These are phyloP conservation scores for Ancistrus triradiatus DNA, from an alignment of 2,113 vertebrate genomes.

Conservation along the genomic window DNA sequence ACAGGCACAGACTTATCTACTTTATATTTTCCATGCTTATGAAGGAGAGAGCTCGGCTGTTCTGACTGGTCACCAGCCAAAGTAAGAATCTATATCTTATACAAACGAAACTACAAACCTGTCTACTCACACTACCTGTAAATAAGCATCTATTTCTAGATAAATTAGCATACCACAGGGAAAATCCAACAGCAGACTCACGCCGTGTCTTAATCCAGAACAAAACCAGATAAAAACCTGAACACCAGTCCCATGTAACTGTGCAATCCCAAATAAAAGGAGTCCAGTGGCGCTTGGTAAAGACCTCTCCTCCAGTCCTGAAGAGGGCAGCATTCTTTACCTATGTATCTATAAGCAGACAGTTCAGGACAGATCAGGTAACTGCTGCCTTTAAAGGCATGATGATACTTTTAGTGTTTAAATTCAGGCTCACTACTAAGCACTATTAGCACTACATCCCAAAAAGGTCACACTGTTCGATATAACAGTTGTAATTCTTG, in stretches of 20 bases:
- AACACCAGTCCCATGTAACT: conserved; percentile 14
- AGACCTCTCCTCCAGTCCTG: conserved; percentile 46
- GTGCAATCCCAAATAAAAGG: not conserved
- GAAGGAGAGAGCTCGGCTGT: not conserved
- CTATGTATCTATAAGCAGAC: conserved; percentile 64
- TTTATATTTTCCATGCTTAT: not conserved
- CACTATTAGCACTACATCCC: no score
- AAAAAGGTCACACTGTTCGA: no score
- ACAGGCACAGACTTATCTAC: not conserved
- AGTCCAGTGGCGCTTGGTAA: conserved; percentile 21
- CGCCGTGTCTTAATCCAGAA: no score
- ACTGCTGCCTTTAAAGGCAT: not conserved
- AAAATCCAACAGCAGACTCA: no score
- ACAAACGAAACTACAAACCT: not conserved
- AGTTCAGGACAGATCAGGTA: conserved; percentile 48
- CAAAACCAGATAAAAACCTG: not conserved
- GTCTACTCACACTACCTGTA: not conserved
- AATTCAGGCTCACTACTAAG: no score
- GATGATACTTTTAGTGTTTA: not conserved
- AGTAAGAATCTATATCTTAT: not conserved
- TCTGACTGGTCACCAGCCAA: not conserved
- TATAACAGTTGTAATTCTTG: no score
- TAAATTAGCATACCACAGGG: not conserved
- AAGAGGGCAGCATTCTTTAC: conserved; percentile 55
- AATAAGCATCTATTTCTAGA: not conserved